Base-by-base conservation (phyloP, 2,113 vertebrate genomes). In the Martes martes region DNA sequence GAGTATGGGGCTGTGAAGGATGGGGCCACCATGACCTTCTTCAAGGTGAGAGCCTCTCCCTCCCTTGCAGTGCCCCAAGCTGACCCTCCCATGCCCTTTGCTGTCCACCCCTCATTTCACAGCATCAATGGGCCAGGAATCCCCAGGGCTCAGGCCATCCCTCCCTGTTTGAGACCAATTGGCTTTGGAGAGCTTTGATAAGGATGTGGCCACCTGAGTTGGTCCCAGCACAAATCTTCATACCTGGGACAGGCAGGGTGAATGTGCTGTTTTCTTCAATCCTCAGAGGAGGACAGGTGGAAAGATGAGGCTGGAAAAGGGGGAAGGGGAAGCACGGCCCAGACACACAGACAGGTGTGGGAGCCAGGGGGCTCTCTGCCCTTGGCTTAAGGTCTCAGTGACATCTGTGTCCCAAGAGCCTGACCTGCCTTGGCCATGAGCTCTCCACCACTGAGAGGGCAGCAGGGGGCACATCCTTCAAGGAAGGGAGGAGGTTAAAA, bases 11-110 rank as follows among this genome's bases (percentile, higher is more conserved):
- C 99, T 1, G 99, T 99, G 95, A 99, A 99, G 96, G 99, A 99
- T 2, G 99, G 99, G 9, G 99, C 99, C 63, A 99, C 99, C 47
- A 99, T 99, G 99, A 99, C 99, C 97, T 99, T 99, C 99, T 99
- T 99, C 98, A 99, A 99, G 99, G 99, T 99, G 98, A 99, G 98
- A 4, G 3, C 33, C 39, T 42, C 85, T 57, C 61, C 76, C 69
- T 79, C 36, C 28, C 9, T 19, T 19, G 71, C 4, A 24, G 52
- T 19, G 21, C 55, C 23, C 11, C 0, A 14, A 33, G 31, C 69
- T 87, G 33, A 28, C 26, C 81, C 65, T 74, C 28, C 33, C n/a
- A 2, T 0, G 3, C n/a, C 42, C 45, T 83, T 50, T 28, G 13
- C 78, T 50, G 13, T 28, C 33, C 61, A 28, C 79, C 57, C 14